Evolutionary conservation across 2,113 vertebrate species (phyloP).

Genomic region (Urocolius indicus): DNA sequence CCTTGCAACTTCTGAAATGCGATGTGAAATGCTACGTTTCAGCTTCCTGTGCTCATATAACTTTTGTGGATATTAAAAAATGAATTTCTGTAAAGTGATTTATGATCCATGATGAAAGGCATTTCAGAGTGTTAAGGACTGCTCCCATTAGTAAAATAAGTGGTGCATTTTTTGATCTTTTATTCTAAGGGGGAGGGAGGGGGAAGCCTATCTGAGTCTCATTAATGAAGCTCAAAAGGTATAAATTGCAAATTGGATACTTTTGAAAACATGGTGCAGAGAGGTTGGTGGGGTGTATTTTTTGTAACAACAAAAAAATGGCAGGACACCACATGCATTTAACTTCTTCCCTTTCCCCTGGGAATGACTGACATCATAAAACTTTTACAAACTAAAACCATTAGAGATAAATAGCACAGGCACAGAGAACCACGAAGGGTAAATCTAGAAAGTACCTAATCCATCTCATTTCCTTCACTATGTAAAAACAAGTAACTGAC

Average conservation of each 20-base stretch:
- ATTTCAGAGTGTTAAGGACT: constrained; percentile 10
- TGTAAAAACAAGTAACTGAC: constrained; percentile 82
- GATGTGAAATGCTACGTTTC: background rate
- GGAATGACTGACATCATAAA: background rate
- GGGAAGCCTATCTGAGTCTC: background rate
- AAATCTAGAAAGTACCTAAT: constrained; percentile 68
- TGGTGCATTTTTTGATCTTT: constrained; percentile 46
- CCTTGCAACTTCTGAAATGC: background rate
- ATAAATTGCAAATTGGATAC: constrained; percentile 8
- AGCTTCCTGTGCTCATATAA: background rate
- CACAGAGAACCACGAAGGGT: background rate
- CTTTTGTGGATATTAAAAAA: constrained; percentile 8
- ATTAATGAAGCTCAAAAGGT: constrained; percentile 36
- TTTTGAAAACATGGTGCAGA: background rate
- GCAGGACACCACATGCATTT: background rate
- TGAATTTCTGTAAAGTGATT: constrained; percentile 32
- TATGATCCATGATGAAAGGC: constrained; percentile 46
- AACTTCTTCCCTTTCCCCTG: background rate
- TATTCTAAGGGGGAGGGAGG: background rate
- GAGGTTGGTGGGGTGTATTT: background rate
- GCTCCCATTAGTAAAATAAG: constrained; percentile 54
- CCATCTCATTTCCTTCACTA: constrained; percentile 75
- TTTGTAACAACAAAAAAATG: background rate
- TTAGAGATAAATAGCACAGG: background rate
- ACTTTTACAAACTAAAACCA: constrained; percentile 16